Evolutionary conservation across 1,140 invertebrate species (phyloP).

Genomic region (Drosophila sturtevanti): DNA sequence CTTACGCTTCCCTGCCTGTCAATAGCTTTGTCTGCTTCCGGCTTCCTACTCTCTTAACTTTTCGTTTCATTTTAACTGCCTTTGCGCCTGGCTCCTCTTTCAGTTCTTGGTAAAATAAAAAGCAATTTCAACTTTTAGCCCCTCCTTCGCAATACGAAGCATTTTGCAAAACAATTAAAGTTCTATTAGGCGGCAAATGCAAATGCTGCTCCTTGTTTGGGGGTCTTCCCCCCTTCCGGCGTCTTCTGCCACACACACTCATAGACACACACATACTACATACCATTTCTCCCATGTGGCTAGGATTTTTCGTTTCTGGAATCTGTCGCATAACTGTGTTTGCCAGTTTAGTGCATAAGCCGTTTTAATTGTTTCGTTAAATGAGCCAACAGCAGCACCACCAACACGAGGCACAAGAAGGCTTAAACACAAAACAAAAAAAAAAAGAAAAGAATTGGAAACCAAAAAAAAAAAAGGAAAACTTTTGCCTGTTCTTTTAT

Average conservation of each 20-base stretch:
- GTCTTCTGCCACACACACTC: background rate
- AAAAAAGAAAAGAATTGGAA: constrained; percentile 17
- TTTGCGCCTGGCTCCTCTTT: constrained; percentile 5
- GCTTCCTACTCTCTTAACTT: constrained; percentile 25
- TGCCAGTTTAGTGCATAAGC: constrained; percentile 66
- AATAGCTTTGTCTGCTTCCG: constrained; percentile 8
- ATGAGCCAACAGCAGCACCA: constrained; percentile 52
- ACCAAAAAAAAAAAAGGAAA: constrained; percentile 27
- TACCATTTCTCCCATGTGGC: constrained; percentile 3
- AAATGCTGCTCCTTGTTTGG: constrained; percentile 52
- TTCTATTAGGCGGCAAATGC: constrained; percentile 78
- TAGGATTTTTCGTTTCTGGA: constrained; percentile 35
- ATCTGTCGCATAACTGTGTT: constrained; percentile 58
- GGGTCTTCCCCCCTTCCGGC: constrained; percentile 5
- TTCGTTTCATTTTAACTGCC: constrained; percentile 45
- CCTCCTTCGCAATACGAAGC: constrained; percentile 21
- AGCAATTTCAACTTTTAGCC: constrained; percentile 15
- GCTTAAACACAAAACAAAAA: constrained; percentile 37
- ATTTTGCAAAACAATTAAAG: constrained; percentile 74
- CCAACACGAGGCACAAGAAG: constrained; percentile 25
- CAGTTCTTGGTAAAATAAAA: background rate
- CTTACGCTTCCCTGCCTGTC: constrained; percentile 12
- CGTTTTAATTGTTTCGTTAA: constrained; percentile 79
- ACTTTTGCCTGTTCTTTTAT: constrained; percentile 54
- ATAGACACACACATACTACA: background rate